Evolutionary conservation across 2,797 vertebrate genomes (phyloP), one percentile per base, ranked within the genome.

Genomic region (Myotis daubentonii): DNA sequence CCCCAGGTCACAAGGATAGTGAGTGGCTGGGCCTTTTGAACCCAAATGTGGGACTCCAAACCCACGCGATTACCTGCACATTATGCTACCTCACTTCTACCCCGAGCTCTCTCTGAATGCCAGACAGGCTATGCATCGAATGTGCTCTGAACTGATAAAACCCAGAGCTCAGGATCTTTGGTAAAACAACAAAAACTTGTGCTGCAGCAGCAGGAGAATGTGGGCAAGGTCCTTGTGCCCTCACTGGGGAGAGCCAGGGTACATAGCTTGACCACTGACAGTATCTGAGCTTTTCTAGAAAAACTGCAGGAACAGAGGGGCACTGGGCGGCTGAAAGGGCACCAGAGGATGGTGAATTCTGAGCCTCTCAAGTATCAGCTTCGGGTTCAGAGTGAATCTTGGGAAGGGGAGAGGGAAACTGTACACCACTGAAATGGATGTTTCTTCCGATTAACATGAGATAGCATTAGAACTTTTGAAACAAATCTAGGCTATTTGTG

Each of bases 391-490:
- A 41, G 41, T 62, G 78, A 70, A 36, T 62, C 55, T 74, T 6
- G 20, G n/a, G 10, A 16, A 85, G 33, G 4, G 28, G 11, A 41
- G 25, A 74, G 23, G 23, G 44, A 47, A 30, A 79, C 38, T 2
- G 17, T 38, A 76, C 36, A 82, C 36, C 75, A 60, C 19, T 6
- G 88, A 47, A 65, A 33, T 5, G 23, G 2, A 4, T 20, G 44
- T 79, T 92, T 81, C 33, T 79, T 94, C 57, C 55, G 25, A 82
- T 51, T 76, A 85, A 86, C 55, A 93, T 15, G 72, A 91, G 72
- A 22, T 22, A 49, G 55, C 68, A 76, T 47, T 68, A 85, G 57
- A 19, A 76, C n/a, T 87, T 85, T 25, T 41, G 13, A 79, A 92
- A 93, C 12, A 92, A 84, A 89, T 30, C 6, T 47, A 87, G 86